These are phyloP conservation scores for Cyphomyrus plagiostoma DNA, from an alignment of 2,113 vertebrate species.

Conservation along the genomic window DNA sequence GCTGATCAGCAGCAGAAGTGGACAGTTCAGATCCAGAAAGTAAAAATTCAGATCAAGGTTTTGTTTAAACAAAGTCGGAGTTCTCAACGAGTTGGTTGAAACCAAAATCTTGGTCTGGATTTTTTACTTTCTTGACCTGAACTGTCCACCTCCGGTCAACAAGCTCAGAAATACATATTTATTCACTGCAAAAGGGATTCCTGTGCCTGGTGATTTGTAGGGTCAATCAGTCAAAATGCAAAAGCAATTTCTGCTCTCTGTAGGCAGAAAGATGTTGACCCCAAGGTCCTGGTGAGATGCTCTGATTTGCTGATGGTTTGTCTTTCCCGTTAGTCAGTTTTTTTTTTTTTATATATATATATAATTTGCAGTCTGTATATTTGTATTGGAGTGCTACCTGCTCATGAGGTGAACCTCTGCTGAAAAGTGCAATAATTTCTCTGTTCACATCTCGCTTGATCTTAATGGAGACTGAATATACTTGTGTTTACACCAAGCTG, in stretches of 20 bases:
- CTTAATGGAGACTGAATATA: neutral
- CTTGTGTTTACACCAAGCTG: neutral
- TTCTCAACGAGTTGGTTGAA: neutral
- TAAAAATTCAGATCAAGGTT: neutral
- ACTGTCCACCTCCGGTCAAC: neutral
- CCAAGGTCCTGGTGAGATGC: neutral
- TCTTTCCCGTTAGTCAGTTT: neutral
- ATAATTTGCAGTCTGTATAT: neutral
- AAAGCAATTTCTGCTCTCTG: neutral
- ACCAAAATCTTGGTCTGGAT: neutral
- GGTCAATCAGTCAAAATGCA: neutral
- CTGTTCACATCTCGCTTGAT: neutral
- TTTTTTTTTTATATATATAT: neutral
- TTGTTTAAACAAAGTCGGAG: neutral
- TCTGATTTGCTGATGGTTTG: neutral
- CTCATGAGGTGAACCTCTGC: neutral
- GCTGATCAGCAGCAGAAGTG: neutral
- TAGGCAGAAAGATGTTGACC: neutral
- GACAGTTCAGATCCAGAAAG: neutral
- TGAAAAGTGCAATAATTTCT: slow-evolving; percentile 1
- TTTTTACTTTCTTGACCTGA: neutral
- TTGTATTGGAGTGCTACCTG: neutral
- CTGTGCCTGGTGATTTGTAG: neutral
- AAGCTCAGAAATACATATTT: neutral
- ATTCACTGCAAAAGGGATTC: neutral